Percentiles rank a stretch among this genome's conserved stretches.
phyloP scores from a whole-genome alignment of 2,888 invertebrate genomes.

The Nycteola revayana region DNA sequence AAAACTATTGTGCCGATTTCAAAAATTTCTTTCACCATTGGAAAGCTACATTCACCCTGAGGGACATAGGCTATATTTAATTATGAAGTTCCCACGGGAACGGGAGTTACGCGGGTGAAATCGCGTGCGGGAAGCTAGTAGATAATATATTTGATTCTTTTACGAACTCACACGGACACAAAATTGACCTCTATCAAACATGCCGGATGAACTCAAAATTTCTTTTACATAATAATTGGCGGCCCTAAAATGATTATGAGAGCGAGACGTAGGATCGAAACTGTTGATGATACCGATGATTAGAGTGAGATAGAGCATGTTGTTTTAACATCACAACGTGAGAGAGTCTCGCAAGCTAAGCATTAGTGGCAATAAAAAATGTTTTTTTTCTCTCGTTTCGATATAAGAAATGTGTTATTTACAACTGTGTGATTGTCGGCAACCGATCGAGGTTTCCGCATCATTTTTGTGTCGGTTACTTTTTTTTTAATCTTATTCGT shows the following conservation, averaged over 20 bases:
- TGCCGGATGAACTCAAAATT: conserved; percentile 21
- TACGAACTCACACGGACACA: no score
- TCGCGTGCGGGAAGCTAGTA: no score
- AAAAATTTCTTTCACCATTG: no score
- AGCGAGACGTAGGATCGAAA: conserved; percentile 16
- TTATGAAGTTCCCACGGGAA: no score
- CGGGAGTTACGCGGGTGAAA: no score
- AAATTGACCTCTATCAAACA: conserved; percentile 16
- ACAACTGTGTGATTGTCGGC: conserved; percentile 16
- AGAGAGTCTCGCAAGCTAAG: conserved; percentile 31
- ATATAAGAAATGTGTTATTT: conserved; percentile 34
- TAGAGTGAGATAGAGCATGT: conserved; percentile 23
- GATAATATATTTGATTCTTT: no score
- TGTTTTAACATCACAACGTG: conserved; percentile 31
- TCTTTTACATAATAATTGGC: conserved; percentile 27
- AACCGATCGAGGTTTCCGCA: background rate
- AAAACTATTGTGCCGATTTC: no score
- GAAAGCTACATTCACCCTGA: no score
- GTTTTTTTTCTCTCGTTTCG: conserved; percentile 31
- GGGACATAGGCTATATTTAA: no score
- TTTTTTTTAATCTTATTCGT: no score
- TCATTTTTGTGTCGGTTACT: no score
- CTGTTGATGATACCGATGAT: conserved; percentile 15
- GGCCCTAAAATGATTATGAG: conserved; percentile 20
- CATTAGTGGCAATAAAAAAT: conserved; percentile 45